These are phyloP conservation scores for Helogale parvula DNA, from an alignment of 2,113 vertebrate species.

Conservation along the genomic window DNA sequence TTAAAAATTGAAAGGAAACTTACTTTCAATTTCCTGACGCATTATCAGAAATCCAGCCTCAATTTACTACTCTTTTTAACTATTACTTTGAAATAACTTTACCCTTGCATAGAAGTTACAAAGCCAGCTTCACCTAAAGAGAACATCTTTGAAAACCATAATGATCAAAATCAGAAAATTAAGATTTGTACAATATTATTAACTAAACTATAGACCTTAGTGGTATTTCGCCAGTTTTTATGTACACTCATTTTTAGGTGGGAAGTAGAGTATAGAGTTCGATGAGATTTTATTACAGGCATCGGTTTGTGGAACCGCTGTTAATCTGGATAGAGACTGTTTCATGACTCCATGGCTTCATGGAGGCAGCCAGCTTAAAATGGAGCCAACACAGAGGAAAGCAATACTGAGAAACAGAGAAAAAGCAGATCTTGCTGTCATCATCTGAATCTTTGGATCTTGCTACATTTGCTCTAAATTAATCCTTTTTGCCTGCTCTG, in stretches of 20 bases:
- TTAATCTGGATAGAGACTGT: not conserved
- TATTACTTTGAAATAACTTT: not conserved
- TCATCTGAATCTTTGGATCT: not conserved
- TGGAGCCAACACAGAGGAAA: not conserved
- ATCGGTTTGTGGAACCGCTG: not conserved
- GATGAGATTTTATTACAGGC: not conserved
- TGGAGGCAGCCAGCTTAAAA: not conserved
- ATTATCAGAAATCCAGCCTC: not conserved
- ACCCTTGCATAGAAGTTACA: not conserved
- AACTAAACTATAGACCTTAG: not conserved
- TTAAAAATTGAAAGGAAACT: not conserved
- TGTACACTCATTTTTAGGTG: not conserved
- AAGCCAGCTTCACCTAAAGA: not conserved
- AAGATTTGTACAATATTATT: not conserved
- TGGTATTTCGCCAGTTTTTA: not conserved
- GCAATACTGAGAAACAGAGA: not conserved
- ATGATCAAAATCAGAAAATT: not conserved
- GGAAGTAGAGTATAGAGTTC: not conserved
- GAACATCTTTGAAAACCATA: constrained; percentile 6
- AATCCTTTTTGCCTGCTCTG: not conserved
- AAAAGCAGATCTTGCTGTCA: not conserved
- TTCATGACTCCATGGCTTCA: not conserved
- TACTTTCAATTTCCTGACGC: not conserved
- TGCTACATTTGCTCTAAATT: not conserved
- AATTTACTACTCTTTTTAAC: not conserved